These are phyloP conservation scores for Anser brachyrhynchus DNA, from an alignment of 2,113 vertebrate species.

Conservation along the genomic window DNA sequence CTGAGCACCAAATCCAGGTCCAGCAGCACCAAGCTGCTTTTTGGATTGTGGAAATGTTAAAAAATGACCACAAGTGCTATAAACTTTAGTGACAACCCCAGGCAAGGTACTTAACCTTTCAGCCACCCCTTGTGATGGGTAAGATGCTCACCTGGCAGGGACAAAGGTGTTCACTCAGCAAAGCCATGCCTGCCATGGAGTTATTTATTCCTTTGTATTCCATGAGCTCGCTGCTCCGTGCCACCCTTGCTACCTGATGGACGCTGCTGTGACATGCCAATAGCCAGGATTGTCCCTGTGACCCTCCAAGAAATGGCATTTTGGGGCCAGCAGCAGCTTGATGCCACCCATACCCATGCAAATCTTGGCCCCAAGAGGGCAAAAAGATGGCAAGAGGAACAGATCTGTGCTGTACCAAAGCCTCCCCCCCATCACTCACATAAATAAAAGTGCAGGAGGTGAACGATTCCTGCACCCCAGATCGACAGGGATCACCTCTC, in stretches of 20 bases:
- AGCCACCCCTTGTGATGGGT: rapidly evolving
- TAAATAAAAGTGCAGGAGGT: background rate
- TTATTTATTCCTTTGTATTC: background rate
- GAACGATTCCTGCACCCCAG: background rate
- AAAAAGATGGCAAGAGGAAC: background rate
- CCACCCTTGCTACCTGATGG: background rate
- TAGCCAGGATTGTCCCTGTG: background rate
- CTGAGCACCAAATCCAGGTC: background rate
- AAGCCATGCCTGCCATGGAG: background rate
- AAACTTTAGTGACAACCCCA: rapidly evolving
- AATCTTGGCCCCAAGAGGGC: too few relatives aligned
- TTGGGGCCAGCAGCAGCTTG: background rate
- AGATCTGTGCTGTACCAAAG: background rate
- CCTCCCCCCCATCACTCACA: background rate
- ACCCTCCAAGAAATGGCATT: background rate
- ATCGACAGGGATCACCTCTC: background rate
- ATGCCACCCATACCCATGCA: too few relatives aligned
- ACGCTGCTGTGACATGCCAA: background rate
- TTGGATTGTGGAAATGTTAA: rapidly evolving
- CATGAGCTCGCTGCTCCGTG: rapidly evolving
- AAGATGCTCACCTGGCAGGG: background rate
- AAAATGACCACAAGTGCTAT: rapidly evolving
- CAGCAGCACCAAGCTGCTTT: background rate
- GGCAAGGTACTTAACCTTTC: background rate
- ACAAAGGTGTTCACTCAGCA: background rate